Conservation (phyloP, 1,140 invertebrate genomes). For the Meloidogyne floridensis region DNA sequence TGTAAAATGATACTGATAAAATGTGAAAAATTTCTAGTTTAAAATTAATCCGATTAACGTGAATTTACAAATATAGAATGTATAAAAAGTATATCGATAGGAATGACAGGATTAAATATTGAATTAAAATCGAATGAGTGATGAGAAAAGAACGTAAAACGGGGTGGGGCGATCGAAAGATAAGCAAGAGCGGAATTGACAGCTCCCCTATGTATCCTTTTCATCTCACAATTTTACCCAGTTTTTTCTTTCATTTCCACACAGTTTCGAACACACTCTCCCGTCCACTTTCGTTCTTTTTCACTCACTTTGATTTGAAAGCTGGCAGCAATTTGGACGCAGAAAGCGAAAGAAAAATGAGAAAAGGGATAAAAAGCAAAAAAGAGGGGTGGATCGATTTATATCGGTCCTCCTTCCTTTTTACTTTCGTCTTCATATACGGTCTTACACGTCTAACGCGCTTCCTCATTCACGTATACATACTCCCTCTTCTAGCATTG, state of each 20-base stretch:
- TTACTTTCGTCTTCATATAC: not conserved
- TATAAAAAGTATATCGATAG: not conserved
- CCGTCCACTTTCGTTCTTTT: not conserved
- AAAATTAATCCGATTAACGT: no score
- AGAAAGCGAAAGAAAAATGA: not conserved
- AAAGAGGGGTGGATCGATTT: not conserved
- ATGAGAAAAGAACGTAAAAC: not conserved
- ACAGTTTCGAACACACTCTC: not conserved
- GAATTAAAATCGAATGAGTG: not conserved
- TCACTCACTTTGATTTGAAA: not conserved
- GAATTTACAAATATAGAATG: not conserved
- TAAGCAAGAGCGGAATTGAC: not conserved
- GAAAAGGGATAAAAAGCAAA: slow-evolving; percentile 1
- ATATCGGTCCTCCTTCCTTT: slow-evolving; percentile 2
- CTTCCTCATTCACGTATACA: not conserved
- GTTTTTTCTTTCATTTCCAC: not conserved
- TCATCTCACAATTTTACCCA: not conserved
- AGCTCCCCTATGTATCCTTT: not conserved
- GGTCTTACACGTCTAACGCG: not conserved
- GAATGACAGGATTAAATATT: not conserved
- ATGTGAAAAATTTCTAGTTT: no score
- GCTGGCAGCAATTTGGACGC: not conserved
- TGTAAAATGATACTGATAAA: no score
- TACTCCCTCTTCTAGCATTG: not conserved
- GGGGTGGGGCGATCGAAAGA: not conserved